phyloP scores from a whole-genome alignment of 2,888 invertebrate genomes.

The Bembecia ichneumoniformis region DNA sequence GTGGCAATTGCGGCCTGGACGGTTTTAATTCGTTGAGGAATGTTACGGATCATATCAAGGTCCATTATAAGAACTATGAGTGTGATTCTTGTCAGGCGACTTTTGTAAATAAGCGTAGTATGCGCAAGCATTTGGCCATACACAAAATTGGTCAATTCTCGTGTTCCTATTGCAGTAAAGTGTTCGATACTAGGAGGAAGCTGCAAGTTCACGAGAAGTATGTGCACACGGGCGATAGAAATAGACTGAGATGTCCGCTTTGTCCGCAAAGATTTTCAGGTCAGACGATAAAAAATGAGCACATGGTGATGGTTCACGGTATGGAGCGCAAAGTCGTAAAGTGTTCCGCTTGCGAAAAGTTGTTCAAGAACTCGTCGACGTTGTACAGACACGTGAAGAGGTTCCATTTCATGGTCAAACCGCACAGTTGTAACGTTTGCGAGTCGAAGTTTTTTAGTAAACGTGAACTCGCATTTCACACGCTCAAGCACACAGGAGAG shows the following conservation, averaged over 20 bases:
- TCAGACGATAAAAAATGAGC: neutral
- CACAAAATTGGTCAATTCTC: constrained; percentile 15
- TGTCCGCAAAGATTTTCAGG: neutral
- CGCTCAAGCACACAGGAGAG: constrained; percentile 30
- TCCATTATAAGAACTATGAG: constrained; percentile 13
- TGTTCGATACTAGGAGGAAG: constrained; percentile 32
- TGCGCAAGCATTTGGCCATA: constrained; percentile 17
- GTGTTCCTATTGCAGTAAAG: constrained; percentile 35
- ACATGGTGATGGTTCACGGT: neutral
- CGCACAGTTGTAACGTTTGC: neutral
- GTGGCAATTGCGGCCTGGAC: neutral
- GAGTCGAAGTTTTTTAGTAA: constrained; percentile 17
- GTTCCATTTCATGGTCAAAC: constrained; percentile 2
- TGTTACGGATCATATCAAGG: constrained; percentile 17
- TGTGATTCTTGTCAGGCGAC: constrained; percentile 33
- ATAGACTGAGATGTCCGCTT: neutral
- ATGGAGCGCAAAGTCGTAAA: neutral
- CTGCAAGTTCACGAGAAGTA: constrained; percentile 31
- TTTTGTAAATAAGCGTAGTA: constrained; percentile 24
- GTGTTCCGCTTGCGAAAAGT: constrained; percentile 1
- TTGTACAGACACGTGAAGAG: neutral
- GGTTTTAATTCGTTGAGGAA: constrained; percentile 8
- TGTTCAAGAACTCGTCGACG: neutral
- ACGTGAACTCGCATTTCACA: constrained; percentile 31
- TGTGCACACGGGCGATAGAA: constrained; percentile 21